Base-by-base conservation (phyloP, 1,140 invertebrate genomes). In the Drosophila bifasciata region DNA sequence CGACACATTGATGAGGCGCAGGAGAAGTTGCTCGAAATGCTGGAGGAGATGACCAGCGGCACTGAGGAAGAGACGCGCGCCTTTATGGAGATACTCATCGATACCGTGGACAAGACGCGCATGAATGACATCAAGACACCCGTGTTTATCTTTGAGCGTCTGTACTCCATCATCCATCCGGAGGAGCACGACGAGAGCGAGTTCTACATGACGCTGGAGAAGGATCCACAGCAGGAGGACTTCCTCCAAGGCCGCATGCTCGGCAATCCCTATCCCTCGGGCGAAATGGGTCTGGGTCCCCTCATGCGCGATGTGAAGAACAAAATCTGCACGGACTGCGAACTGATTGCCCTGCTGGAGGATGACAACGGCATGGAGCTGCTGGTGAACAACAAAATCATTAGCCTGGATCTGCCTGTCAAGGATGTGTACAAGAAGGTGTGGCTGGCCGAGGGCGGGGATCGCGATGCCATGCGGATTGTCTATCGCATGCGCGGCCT, bases 321-420 rank as follows among this genome's bases (percentile, higher is more conserved):
- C 92, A 99, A 99, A 92, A 98, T 99, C 67, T 99, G 98, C 89
- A 96, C 96, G 80, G 98, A 99, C 93, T 99, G 98, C 92, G 98
- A 99, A 89, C 92, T 99, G 41, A 97, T 99, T 1, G 98, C 98
- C 1, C 92, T 99, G 15, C 92, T 99, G 0, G 98, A 99, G 92
- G 98, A 99, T 92, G 98, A 99, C 91, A 99, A 98, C 84, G 98
- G 98, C 48, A 99, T 99, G 98, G 98, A 99, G 92, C 92, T 99
- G 52, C 93, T 99, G n/a, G 98, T 99, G 0, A 98, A 98, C 86
- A 99, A 99, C 92, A 99, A 99, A 93, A 99, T 99, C 52, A 99
- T 99, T 79, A 98, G 97, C 66, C 93, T 99, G 0, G 98, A 99
- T 93, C 92, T 99, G 51, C 96, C 97, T 0, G 98, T 99, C 0